phyloP scores from a whole-genome alignment of 2,888 invertebrate genomes.

The Xanthia icteritia region DNA sequence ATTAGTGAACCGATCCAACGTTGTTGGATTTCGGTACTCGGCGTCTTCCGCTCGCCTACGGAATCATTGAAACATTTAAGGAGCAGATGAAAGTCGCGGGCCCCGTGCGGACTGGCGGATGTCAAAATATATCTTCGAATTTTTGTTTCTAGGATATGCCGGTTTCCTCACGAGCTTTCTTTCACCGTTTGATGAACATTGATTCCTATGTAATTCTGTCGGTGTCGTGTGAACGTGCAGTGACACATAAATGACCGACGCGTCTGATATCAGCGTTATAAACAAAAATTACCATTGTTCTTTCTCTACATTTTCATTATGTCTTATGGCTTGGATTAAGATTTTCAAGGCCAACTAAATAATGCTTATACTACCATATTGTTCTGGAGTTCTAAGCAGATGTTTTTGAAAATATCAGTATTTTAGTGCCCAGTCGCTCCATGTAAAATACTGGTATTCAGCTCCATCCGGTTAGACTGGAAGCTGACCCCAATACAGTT shows the following conservation, averaged over 20 bases:
- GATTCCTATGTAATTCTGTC: not conserved
- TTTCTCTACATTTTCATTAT: not conserved
- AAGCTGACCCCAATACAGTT: not conserved
- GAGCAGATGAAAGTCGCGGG: not conserved
- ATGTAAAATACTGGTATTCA: too few species aligned
- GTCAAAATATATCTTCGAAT: not conserved
- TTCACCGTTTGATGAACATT: not conserved
- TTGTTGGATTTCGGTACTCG: not conserved
- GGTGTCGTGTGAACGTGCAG: not conserved
- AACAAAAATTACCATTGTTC: not conserved
- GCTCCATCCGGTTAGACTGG: not conserved
- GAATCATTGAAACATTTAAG: not conserved
- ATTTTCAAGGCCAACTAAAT: not conserved
- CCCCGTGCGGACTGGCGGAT: not conserved
- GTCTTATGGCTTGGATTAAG: conserved; percentile 33
- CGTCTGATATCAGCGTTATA: not conserved
- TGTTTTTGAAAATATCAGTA: not conserved
- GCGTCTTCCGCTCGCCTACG: not conserved
- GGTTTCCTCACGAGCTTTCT: not conserved
- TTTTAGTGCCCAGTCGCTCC: not conserved
- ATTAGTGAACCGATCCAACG: not conserved
- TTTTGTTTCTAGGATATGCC: not conserved
- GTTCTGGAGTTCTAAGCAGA: not conserved
- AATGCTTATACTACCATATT: not conserved
- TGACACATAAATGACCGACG: too few species aligned